Evolutionary conservation across 2,113 vertebrate species (phyloP), one percentile per base, ranked within the genome.

Genomic region (Festucalex cinctus): DNA sequence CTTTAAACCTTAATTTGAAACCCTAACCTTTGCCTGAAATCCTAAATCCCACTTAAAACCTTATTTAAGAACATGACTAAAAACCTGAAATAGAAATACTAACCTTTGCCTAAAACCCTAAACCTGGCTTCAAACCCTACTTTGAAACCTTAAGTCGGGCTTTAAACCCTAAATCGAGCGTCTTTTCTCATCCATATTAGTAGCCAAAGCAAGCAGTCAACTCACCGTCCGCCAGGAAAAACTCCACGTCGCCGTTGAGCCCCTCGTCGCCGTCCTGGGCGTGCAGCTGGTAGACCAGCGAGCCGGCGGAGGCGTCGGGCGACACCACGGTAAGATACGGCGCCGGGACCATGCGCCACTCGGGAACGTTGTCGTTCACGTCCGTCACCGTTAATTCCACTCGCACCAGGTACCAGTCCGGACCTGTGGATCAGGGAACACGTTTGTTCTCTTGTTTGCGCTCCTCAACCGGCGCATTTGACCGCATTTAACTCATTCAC

Each of bases 161-260:
- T 9, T 39, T 4, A 7, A 39, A 37, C 37, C 9, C 9, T 37
- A 37, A 39, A 9, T 39, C 6, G 39, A 41, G 7, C 1, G 1
- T 41, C 2, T 3, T 41, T 41, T 41, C 39, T 13, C 2, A 12
- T 41, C 37, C 39, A 41, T 12, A 13, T 41, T 9, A 41, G 7
- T 9, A 7, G 39, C 16, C 5, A 5, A 17, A 16, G 44, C 44
- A 6, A 19, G 16, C 0, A 6, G 44, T 46, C 0, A 16, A 66
- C 79, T 81, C 90, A 95, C 95, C 95, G 71, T 95, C 93, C 19
- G 93, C 90, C 59, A 96, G 91, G 78, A 94, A 94, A 86, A 94
- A 96, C 48, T 95, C 94, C 75, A 95, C 91, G 71, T 92, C 88
- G 44, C 94, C 94, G 32, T 91, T 88, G 77, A 91, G 82, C 20